Evolutionary conservation across 2,113 vertebrate genomes (phyloP).

Genomic region (Redunca redunca): DNA sequence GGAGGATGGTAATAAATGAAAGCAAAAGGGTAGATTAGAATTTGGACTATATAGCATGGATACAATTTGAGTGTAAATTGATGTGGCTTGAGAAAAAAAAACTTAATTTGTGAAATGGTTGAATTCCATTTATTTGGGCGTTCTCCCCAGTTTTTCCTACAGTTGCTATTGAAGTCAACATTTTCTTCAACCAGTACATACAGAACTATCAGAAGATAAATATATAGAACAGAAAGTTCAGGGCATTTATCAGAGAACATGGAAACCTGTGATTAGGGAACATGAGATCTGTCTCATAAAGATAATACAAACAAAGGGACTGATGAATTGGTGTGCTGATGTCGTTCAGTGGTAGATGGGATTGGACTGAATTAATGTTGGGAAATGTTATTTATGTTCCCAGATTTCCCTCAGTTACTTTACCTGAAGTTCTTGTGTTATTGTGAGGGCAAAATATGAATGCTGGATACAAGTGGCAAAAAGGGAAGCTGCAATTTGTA

Average conservation of each 20-base stretch:
- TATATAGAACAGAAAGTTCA: background rate
- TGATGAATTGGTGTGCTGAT: background rate
- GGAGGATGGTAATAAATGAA: background rate
- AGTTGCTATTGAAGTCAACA: background rate
- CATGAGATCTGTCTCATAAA: background rate
- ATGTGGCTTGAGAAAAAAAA: background rate
- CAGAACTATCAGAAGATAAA: background rate
- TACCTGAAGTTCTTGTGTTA: background rate
- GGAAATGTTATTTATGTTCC: background rate
- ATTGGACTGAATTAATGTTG: background rate
- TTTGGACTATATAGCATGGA: background rate
- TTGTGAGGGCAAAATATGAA: background rate
- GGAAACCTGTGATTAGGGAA: background rate
- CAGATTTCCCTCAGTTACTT: background rate
- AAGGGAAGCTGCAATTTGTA: conserved; percentile 5
- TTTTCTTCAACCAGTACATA: background rate
- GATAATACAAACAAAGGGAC: background rate
- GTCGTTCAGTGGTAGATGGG: background rate
- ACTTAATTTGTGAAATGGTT: background rate
- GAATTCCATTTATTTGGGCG: background rate
- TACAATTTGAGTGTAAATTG: background rate
- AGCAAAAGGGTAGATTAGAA: background rate
- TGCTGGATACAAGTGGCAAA: background rate
- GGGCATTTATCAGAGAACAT: background rate
- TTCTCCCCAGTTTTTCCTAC: background rate